phyloP scores from a whole-genome alignment of 2,888 invertebrate genomes.

The Meteorus colon region DNA sequence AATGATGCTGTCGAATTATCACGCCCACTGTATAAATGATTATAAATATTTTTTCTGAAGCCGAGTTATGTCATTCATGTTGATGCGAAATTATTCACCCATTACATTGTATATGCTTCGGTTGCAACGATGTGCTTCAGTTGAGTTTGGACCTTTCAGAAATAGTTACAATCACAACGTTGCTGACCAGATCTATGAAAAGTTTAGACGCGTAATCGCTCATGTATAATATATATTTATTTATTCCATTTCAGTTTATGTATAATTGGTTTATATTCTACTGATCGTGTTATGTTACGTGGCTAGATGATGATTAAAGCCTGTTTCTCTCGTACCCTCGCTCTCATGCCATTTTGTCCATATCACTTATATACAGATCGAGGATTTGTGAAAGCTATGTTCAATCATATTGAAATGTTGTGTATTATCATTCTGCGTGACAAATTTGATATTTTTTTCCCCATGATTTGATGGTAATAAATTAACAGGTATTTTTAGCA shows the following conservation, averaged over 20 bases:
- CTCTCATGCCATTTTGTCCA: constrained; percentile 37
- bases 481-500: constrained; percentile 26
- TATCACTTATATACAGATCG: constrained; percentile 57
- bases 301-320: constrained; percentile 36
- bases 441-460: constrained; percentile 19
- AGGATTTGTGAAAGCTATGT: constrained; percentile 30
- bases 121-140: background rate
- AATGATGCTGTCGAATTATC: background rate
- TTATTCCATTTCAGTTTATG: constrained; percentile 33
- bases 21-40: background rate
- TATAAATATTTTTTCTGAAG: background rate
- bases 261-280: constrained; percentile 44
- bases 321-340: background rate
- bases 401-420: constrained; percentile 10
- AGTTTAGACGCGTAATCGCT: constrained; percentile 39
- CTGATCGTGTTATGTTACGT: constrained; percentile 32
- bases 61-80: too few species aligned
- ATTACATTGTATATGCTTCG: too few species aligned
- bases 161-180: background rate
- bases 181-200: background rate
- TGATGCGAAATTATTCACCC: too few species aligned
- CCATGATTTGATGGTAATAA: constrained; percentile 33
- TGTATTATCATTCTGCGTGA: constrained; percentile 16
- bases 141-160: background rate
- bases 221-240: constrained; percentile 50